Evolutionary conservation across 2,113 vertebrate species (phyloP).

Genomic region (Leptocoma aspasia): DNA sequence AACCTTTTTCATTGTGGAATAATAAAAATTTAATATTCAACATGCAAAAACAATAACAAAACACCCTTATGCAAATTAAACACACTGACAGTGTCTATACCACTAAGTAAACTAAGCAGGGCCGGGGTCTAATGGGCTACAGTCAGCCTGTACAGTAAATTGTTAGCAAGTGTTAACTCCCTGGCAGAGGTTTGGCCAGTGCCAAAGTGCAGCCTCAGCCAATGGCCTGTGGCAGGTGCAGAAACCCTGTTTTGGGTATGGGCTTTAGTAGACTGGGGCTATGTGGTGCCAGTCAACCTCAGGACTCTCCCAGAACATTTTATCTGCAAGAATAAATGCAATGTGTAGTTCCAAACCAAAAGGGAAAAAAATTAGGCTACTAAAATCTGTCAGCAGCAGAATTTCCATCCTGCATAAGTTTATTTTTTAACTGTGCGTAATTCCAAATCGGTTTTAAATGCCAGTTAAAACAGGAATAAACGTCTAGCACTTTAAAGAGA

Average conservation of each 20-base stretch:
- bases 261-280: not conserved
- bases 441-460: conserved; percentile 26
- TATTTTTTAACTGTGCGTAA: not conserved
- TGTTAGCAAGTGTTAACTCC: not conserved
- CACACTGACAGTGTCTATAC: not conserved
- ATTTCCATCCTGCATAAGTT: not conserved
- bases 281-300: not conserved
- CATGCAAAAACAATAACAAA: not conserved
- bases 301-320: not conserved
- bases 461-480: conserved; percentile 27
- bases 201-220: not conserved
- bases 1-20: not conserved
- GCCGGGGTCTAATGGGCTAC: not conserved
- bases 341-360: not conserved
- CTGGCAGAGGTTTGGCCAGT: not conserved
- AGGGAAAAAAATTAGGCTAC: not conserved
- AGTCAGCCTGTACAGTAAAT: not conserved
- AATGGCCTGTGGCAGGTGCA: not conserved
- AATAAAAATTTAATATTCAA: not conserved
- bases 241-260: not conserved
- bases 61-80: not conserved
- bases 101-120: not conserved
- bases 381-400: not conserved
- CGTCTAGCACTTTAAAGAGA: not conserved
- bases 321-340: not conserved